phyloP scores from a whole-genome alignment of 2,888 invertebrate species.

The Sphecodes monilicornis region DNA sequence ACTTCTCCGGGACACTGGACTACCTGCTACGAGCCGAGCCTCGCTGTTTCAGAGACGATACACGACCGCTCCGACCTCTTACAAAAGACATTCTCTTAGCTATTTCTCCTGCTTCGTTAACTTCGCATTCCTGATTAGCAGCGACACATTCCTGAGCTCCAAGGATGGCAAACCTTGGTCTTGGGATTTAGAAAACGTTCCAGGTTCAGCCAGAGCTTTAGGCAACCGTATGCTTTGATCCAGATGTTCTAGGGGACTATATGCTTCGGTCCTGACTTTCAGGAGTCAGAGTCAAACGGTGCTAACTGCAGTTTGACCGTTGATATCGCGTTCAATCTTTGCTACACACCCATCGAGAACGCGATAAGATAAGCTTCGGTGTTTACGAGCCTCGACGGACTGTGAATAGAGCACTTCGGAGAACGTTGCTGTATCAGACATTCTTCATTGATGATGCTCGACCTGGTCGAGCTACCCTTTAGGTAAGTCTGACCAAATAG shows the following conservation, averaged over 20 bases:
- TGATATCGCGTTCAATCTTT: neutral
- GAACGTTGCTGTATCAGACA: neutral
- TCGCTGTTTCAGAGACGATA: neutral
- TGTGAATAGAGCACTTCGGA: neutral
- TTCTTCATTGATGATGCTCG: neutral
- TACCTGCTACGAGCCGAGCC: constrained; percentile 8
- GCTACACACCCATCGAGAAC: neutral
- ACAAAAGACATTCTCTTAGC: neutral
- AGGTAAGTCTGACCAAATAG: neutral
- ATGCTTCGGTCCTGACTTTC: neutral
- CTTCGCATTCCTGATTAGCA: neutral
- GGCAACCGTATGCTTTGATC: neutral
- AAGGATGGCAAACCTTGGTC: neutral
- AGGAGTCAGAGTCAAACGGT: neutral
- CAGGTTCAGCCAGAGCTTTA: neutral
- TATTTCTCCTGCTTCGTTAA: neutral
- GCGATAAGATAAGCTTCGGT: constrained; percentile 21
- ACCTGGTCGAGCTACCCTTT: too few relatives aligned
- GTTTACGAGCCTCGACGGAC: neutral
- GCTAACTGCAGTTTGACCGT: neutral
- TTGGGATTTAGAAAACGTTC: neutral
- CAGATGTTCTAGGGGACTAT: neutral
- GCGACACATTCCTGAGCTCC: neutral
- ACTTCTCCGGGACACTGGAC: constrained; percentile 41
- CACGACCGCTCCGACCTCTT: neutral